Base-by-base conservation (phyloP, 1,140 invertebrate genomes). In the Ceratina calcarata region DNA sequence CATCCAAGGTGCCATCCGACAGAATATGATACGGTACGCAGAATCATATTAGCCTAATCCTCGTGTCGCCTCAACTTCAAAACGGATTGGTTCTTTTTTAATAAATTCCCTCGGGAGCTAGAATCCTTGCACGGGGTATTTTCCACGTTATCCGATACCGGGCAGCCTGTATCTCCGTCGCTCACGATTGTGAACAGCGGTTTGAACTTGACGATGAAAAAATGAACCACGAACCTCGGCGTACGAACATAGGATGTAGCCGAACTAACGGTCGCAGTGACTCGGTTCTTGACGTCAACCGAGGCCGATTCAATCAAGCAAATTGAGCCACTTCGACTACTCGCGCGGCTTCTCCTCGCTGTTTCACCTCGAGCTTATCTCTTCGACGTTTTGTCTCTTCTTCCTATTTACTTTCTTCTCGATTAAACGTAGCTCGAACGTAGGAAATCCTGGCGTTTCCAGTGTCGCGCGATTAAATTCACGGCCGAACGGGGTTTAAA, bases 251-350 rank as follows among this genome's bases (percentile, higher is more conserved):
- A 60, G 65, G 16, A 1, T 24, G 24, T 18, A 49, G 75, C 27
- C 15, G 2, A 51, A 10, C 2, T 37, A 65, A 51, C 18, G 15
- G 22, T 37, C 55, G 49, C 20, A 49, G 49, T 53, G 58, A 73
- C 70, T 72, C 32, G 24, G 20, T 61, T 10, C 64, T 61, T 20
- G 27, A 53, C 60, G 57, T 55, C 78, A 79, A 72, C 55, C 71
- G 80, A 85, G 80, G 80, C 70, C 83, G 61, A 82, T 85, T 86
- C 82, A 86, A 86, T 86, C 84, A 86, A 80, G 53, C 62, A 71
- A 73, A 86, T 86, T 85, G 84, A 82, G 71, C 78, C 65, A 70
- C 65, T 86, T 86, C 84, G 80, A 82, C 85, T 86, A 2, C 37
- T 45, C 70, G 55, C 67, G 70, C 57, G 15, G n/a, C 55, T 57